A percentile compares a stretch with the other conserved stretches of the same genome.
These are phyloP conservation scores for Eulemur macaco DNA, from an alignment of 2,113 vertebrate genomes.

Conservation along the genomic window DNA sequence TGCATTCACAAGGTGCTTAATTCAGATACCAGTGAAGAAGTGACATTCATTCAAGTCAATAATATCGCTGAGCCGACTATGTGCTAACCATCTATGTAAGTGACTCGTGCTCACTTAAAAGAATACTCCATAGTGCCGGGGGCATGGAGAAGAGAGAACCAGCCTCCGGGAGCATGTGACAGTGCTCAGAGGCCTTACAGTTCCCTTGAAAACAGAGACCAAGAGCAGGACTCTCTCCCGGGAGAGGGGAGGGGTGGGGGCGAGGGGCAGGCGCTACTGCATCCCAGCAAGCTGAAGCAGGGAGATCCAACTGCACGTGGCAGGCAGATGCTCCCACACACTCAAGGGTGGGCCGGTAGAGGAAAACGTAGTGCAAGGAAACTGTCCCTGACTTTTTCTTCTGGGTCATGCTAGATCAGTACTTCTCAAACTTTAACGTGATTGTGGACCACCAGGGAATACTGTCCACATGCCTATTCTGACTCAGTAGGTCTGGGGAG, in stretches of 20 bases:
- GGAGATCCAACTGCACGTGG: neutral
- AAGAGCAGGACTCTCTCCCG: neutral
- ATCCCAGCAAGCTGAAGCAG: neutral
- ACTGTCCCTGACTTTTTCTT: neutral
- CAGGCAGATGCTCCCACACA: neutral
- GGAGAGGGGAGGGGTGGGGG: neutral
- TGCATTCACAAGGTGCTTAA: neutral
- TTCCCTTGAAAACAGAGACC: neutral
- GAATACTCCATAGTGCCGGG: neutral
- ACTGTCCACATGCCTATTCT: neutral
- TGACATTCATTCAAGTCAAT: neutral
- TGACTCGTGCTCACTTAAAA: neutral
- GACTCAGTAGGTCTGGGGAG: neutral
- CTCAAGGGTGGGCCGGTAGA: neutral
- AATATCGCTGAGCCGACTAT: neutral
- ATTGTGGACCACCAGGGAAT: neutral
- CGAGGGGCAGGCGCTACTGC: neutral
- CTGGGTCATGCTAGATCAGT: neutral
- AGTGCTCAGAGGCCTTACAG: neutral
- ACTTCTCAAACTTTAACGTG: neutral
- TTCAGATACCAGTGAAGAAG: neutral
- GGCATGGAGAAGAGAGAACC: neutral
- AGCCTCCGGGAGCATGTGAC: neutral
- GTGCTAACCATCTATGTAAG: neutral
- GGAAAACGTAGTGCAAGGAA: neutral